Base-by-base conservation (phyloP, 1,140 invertebrate genomes). In the Hypothenemus hampei region DNA sequence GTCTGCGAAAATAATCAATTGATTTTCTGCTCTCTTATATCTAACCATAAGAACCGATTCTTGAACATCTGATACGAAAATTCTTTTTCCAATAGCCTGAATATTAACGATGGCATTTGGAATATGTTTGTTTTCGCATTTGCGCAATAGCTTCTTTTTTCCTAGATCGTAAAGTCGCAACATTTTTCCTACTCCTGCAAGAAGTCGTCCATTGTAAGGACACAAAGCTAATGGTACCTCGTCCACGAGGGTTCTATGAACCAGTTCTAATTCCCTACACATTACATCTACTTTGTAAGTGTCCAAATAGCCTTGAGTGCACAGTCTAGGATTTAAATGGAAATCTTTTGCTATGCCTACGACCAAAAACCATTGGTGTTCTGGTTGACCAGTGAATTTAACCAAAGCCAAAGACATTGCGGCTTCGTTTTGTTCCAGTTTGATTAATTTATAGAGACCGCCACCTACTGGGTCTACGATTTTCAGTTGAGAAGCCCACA, bases 71-170 rank as follows among this genome's bases (percentile, higher is more conserved):
- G 89, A 85, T 0, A 96, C 96, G 66, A 91, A 93, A 21, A 99
- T 89, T 40, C 97, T 81, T 66, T 94, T 87, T 0, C 96, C 94
- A 63, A 95, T 86, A 0, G 92, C 86, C 69, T 95, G 89, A 46
- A 99, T 94, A 54, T 89, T 89, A 0, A 93, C 86, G 49, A 99
- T 92, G 40, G 89, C 81, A 69, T 98, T 94, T 10, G 96, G 94
- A 73, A 99, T 89, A 74, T 97, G 93, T 82, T 97, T 95, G 73
- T 99, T 99, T 76, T 99, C 97, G 76, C 97, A 99, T 75, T 99
- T 99, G 29, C 94, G 78, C 4, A 99, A 72, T 22, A 99, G 71
- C 72, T 99, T 98, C 70, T 97, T 95, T 66, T 95, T 96, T 31
- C 97, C 97, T 66, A 98, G 83, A 64, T 99, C 97, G 70, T 99